Conservation (phyloP, 1,140 invertebrate genomes). For the Nixonia krombeini region DNA sequence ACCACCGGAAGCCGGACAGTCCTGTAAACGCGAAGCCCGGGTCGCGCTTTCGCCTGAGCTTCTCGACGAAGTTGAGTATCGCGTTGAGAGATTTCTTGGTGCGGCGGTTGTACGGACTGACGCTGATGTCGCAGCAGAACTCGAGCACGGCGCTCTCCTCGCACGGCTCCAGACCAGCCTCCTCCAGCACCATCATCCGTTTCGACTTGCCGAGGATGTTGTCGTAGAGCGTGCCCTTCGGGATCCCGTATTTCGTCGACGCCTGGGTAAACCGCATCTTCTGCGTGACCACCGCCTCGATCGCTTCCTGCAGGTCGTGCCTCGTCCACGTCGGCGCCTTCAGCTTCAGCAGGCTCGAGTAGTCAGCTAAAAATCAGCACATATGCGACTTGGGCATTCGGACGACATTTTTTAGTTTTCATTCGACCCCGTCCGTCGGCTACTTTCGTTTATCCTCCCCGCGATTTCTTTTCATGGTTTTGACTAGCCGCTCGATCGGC, state of each 20-base stretch:
- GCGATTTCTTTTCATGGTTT: too few relatives aligned
- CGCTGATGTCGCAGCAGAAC: slow-evolving; percentile 81
- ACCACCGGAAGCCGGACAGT: slow-evolving; percentile 81
- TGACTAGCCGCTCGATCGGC: too few relatives aligned
- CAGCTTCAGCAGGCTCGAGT: slow-evolving; percentile 76
- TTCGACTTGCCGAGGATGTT: slow-evolving; percentile 85
- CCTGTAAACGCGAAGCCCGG: slow-evolving; percentile 78
- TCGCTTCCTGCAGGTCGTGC: slow-evolving; percentile 81
- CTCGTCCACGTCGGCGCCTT: slow-evolving; percentile 85
- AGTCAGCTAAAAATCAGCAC: slow-evolving; percentile 72
- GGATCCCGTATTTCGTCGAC: slow-evolving; percentile 79
- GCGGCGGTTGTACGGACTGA: slow-evolving; percentile 80
- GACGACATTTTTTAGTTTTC: slow-evolving; percentile 31
- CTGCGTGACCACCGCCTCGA: slow-evolving; percentile 82
- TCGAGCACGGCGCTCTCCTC: slow-evolving; percentile 80
- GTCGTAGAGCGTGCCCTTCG: slow-evolving; percentile 84
- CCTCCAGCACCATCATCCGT: slow-evolving; percentile 81
- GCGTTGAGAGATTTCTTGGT: slow-evolving; percentile 79
- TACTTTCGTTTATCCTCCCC: too few relatives aligned
- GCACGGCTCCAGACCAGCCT: slow-evolving; percentile 74
- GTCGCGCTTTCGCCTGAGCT: slow-evolving; percentile 74
- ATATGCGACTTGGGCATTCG: slow-evolving; percentile 55
- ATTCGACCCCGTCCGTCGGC: too few relatives aligned
- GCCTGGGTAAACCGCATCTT: slow-evolving; percentile 84
- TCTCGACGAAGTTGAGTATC: slow-evolving; percentile 79